Conservation (phyloP, 2,797 vertebrate genomes). For the Hapalemur alaotrensis region DNA sequence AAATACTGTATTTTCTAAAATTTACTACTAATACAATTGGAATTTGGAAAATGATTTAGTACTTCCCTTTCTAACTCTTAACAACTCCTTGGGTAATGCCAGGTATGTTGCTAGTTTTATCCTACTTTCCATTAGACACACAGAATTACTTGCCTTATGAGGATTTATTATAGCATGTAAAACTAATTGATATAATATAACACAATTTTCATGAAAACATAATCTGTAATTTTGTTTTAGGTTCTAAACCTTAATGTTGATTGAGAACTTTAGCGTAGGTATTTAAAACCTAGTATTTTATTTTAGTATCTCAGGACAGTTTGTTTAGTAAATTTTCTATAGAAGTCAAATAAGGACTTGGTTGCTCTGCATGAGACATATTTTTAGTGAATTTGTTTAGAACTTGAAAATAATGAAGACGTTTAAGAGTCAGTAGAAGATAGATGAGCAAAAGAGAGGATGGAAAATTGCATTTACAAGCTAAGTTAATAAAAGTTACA, state of each 20-base stretch:
- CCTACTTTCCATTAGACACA: neutral
- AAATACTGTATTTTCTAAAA: neutral
- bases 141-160: neutral
- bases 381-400: neutral
- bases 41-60: neutral
- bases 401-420: slow-evolving; percentile 24
- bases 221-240: neutral
- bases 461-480: neutral
- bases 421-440: neutral
- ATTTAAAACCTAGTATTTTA: slow-evolving; percentile 24
- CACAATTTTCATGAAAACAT: neutral
- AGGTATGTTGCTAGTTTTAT: neutral
- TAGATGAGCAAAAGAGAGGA: neutral
- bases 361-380: neutral
- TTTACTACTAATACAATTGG: neutral
- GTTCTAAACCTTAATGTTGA: neutral
- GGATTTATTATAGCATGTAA: neutral
- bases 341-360: neutral
- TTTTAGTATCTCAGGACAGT: neutral
- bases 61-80: neutral
- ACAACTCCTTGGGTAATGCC: neutral
- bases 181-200: neutral
- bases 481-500: neutral
- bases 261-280: neutral
- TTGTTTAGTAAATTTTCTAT: neutral